Evolutionary conservation across 2,113 vertebrate species (phyloP).

Genomic region (Triplophysa tibetana): DNA sequence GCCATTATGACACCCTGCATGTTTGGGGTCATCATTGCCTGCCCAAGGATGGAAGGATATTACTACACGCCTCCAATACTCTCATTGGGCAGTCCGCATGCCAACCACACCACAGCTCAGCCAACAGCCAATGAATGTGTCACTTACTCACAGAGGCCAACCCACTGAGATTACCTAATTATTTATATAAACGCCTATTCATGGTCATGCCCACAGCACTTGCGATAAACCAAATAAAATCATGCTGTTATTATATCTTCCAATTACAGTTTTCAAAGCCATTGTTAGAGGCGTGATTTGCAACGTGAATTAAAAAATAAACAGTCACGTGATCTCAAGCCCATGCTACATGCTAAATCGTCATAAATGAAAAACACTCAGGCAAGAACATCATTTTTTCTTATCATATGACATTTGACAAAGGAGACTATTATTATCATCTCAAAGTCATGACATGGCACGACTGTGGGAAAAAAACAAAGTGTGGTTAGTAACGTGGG

Average conservation of each 20-base stretch:
- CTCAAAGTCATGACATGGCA: background rate
- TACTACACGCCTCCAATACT: slow-evolving; percentile 54
- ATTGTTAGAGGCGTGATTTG: background rate
- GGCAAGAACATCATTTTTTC: background rate
- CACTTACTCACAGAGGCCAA: background rate
- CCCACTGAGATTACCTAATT: background rate
- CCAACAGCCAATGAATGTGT: background rate
- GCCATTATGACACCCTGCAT: slow-evolving; percentile 99
- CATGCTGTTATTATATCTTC: slow-evolving; percentile 3
- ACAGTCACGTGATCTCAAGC: background rate
- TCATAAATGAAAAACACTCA: background rate
- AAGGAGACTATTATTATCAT: background rate
- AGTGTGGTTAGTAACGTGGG: background rate
- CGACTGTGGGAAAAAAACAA: background rate
- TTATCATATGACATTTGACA: background rate
- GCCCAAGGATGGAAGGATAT: slow-evolving; percentile 80
- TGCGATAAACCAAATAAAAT: background rate
- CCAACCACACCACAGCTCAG: slow-evolving; percentile 30
- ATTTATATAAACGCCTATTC: background rate
- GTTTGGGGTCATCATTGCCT: slow-evolving; percentile 98
- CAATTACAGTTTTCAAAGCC: background rate
- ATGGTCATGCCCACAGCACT: background rate
- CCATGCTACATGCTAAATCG: background rate
- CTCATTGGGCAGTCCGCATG: slow-evolving; percentile 20
- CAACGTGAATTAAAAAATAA: background rate